Conservation (phyloP, 2,797 vertebrate species). For the Sebastes hubbsi region DNA sequence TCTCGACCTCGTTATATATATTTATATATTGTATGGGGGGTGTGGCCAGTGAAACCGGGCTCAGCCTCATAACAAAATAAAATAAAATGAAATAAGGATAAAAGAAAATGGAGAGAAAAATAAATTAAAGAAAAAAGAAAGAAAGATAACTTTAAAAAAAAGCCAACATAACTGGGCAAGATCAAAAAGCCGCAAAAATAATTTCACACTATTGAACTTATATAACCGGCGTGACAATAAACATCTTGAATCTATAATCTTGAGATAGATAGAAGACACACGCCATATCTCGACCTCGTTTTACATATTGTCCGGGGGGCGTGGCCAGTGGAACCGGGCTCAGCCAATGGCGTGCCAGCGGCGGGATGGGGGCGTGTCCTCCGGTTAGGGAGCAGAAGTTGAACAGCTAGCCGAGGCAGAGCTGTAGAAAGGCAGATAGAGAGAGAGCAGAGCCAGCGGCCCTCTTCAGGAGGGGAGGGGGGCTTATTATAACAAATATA, state of each 20-base stretch:
- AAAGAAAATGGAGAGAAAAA: no score
- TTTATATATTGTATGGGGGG: no score
- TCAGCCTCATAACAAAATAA: no score
- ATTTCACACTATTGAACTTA: rapidly evolving
- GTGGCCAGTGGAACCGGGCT: constrained; percentile 49
- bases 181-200: rapidly evolving
- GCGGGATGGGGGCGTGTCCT: constrained; percentile 75
- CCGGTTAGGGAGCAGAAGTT: constrained; percentile 83
- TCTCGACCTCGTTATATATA: no score
- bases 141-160: no score
- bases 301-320: constrained; percentile 66
- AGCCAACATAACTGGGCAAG: no score
- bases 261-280: not conserved
- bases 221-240: no score
- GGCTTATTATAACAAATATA: constrained; percentile 88
- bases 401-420: constrained; percentile 82
- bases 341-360: constrained; percentile 72
- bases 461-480: constrained; percentile 80
- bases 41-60: rapidly evolving
- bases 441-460: constrained; percentile 83
- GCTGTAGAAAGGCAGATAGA: constrained; percentile 83
- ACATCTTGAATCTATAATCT: no score
- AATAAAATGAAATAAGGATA: no score
- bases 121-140: no score
- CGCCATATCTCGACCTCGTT: constrained; percentile 52